These are phyloP conservation scores for Phania funesta DNA, from an alignment of 2,888 invertebrate genomes.

Conservation along the genomic window DNA sequence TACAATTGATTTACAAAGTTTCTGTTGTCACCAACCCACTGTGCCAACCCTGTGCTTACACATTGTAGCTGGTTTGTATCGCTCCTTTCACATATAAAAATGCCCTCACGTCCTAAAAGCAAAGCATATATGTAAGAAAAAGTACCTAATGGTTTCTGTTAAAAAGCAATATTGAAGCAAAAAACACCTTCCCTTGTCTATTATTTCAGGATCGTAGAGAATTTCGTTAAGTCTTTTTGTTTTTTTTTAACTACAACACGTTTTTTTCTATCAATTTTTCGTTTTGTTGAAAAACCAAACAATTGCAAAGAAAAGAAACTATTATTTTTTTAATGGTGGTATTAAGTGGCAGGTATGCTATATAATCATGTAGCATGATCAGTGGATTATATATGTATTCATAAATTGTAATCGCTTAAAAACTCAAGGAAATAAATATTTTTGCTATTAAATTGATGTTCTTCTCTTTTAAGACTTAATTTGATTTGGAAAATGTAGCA, in stretches of 20 bases:
- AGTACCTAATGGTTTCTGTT: not conserved
- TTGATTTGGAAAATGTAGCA: conserved; percentile 31
- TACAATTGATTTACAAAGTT: too few relatives aligned
- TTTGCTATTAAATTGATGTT: conserved; percentile 5
- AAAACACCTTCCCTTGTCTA: not conserved
- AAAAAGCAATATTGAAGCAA: not conserved
- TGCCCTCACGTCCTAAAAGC: conserved; percentile 15
- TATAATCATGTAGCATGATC: conserved; percentile 27
- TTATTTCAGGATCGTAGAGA: conserved; percentile 4
- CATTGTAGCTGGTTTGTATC: not conserved
- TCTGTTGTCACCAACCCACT: too few relatives aligned
- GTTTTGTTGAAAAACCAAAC: conserved; percentile 11
- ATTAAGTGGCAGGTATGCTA: conserved; percentile 16
- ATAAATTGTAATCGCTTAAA: conserved; percentile 28
- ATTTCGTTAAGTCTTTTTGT: not conserved
- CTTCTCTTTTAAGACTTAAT: conserved; percentile 15
- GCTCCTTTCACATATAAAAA: conserved; percentile 19
- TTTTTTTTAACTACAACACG: conserved; percentile 15
- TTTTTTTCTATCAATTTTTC: conserved; percentile 7
- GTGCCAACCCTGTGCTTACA: too few relatives aligned
- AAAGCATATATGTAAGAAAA: not conserved
- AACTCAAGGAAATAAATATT: conserved; percentile 35
- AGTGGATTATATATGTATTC: conserved; percentile 11
- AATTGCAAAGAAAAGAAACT: conserved; percentile 12
- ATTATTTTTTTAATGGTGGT: conserved; percentile 6